Base-by-base conservation (phyloP, 2,888 invertebrate species). In the Hydropsyche betteni region DNA sequence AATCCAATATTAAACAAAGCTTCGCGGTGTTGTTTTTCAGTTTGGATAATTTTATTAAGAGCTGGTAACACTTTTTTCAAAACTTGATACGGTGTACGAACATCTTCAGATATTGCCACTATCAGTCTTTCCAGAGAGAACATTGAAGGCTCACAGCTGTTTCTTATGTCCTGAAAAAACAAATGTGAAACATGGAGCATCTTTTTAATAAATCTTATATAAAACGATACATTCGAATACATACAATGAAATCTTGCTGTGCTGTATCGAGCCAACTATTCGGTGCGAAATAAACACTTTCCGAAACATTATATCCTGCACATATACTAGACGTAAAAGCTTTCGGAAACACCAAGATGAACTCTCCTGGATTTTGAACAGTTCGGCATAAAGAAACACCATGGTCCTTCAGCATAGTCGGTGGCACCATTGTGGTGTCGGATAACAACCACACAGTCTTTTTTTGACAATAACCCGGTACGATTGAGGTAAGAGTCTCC, bases 351-450 rank as follows among this genome's bases (percentile, higher is more conserved):
- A 97, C 94, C 0, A 98, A 89, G 36, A 98, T 91, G 83, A 93
- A 97, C 83, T 98, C 94, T 0, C 96, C 95, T 0, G 95, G 94
- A 76, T 92, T 90, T 84, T 97, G 97, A 4, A 93, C 92, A 2
- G 93, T 90, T 10, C 94, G 89, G 74, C 93, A 92, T 36, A 98
- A 84, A 0, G 93, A 91, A 0, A 97, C 94, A 0, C 93, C 92
- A 71, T 93, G 90, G 80, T 91, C 90, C 0, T 91, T 89, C 44
- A 98, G 88, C 80, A 93, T 85, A 73, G 89, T 88, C 0, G 97
- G 97, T 4, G 97, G 96, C 6, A 97, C 93, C 97, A 97, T 97
- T 0, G 94, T 92, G 5, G 96, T 95, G 83, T 98, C 97, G 0
- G 96, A 94, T 0, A 96, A 92, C 75, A 98, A 86, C 97, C 97